Evolutionary conservation across 1,140 invertebrate species (phyloP).

Genomic region (Lepidostoma basale): DNA sequence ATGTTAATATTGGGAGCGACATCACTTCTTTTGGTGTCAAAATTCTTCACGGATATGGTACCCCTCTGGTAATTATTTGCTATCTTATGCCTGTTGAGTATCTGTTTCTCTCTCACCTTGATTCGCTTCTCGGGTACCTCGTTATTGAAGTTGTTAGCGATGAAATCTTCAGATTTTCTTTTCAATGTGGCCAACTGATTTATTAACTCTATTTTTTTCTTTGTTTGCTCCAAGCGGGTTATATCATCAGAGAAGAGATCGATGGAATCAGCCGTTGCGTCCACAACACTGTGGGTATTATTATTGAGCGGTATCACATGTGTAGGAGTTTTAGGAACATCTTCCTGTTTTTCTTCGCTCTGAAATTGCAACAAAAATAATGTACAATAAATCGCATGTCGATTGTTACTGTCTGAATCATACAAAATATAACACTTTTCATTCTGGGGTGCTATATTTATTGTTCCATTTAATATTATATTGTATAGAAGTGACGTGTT

Average conservation of each 20-base stretch:
- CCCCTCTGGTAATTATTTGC: conserved; percentile 11
- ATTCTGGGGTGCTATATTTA: not conserved
- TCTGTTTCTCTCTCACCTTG: conserved; percentile 54
- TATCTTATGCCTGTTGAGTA: conserved; percentile 52
- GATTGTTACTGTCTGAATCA: too few relatives aligned
- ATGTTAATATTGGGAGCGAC: conserved; percentile 11
- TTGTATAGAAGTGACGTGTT: too few relatives aligned
- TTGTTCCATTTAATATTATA: too few relatives aligned
- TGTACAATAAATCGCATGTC: too few relatives aligned
- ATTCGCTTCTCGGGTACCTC: conserved; percentile 52
- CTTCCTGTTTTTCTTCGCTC: conserved; percentile 53
- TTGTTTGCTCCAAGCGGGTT: conserved; percentile 52
- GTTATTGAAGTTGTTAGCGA: conserved; percentile 51
- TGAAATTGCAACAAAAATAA: too few relatives aligned
- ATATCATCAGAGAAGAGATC: conserved; percentile 49
- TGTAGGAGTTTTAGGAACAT: conserved; percentile 49
- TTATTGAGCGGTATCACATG: conserved; percentile 27
- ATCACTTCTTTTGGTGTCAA: conserved; percentile 26
- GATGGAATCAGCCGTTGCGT: conserved; percentile 41
- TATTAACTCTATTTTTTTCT: conserved; percentile 54
- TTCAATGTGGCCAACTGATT: conserved; percentile 52
- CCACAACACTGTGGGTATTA: conserved; percentile 47
- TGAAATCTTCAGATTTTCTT: conserved; percentile 58
- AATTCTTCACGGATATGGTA: conserved; percentile 23
- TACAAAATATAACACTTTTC: conserved; percentile 15